Evolutionary conservation across 2,113 vertebrate genomes (phyloP), one percentile per base, ranked within the genome.

Genomic region (Merops nubicus): DNA sequence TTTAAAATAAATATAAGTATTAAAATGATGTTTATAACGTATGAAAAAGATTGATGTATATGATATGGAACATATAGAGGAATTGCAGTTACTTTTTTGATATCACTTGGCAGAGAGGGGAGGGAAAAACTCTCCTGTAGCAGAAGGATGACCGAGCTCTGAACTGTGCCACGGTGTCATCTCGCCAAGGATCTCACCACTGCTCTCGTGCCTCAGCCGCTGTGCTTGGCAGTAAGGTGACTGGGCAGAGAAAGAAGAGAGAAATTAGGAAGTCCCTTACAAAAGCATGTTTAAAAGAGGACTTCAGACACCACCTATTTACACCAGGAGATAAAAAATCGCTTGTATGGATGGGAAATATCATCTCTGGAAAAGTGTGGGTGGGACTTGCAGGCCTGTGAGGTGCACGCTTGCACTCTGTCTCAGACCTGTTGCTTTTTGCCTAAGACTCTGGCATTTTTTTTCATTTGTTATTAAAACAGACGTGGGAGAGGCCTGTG

Each of bases 131-230:
- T 29, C 22, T 72, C 11, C 29, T 11, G 25, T 45, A n/a, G 4
- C 25, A 42, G 29, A 16, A 36, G n/a, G 1, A 0, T 12, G 20
- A 11, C 48, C n/a, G 45, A 48, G 59, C 23, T 50, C 28, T 29
- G 60, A 45, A 45, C 18, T 12, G 1, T 17, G 3, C 20, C 1
- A 0, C 21, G n/a, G n/a, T 2, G 5, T 15, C 54, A 42, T 23
- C 68, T 54, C 76, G 57, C 40, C 8, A 2, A 34, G 29, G 59
- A 7, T 48, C 18, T 33, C 70, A 3, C 17, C 22, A 18, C 15
- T 25, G 2, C 43, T 60, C 23, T 50, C 9, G 0, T 4, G 14
- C n/a, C 21, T 65, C 42, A 42, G 54, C 63, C 0, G 0, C 45
- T 2, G 3, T 23, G 5, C 45, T 74, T 36, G 47, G 64, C 68